Base-by-base conservation (phyloP, 2,888 invertebrate genomes). In the Drosophila austrosaltans region DNA sequence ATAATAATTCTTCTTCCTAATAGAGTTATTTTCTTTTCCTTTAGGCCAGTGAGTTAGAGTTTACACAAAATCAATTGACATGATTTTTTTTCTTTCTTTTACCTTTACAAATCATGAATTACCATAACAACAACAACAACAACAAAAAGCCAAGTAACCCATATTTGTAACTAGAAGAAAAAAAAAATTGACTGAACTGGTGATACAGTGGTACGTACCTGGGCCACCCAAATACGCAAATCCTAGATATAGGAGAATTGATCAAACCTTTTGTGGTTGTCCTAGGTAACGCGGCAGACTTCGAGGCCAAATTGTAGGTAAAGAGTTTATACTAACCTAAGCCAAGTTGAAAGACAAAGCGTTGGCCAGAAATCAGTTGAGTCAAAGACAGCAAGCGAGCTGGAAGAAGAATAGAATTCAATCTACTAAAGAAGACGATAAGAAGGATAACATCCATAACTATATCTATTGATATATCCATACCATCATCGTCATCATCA, bases 331-430 rank as follows among this genome's bases (percentile, higher is more conserved):
- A 82, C 85, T 86, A 86, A 86, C 85, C 85, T 86, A 86, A 83
- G 88, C 77, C 89, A 86, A 86, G 83, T 77, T 53, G 80, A 86
- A 88, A 86, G 75, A 10, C 66, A 56, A 76, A 76, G 87, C 79
- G 81, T 80, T 79, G 78, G 88, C 79, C 86, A 88, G 81, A 88
- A 88, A 86, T 83, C 85, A 86, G 88, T 86, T 83, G 67, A 78
- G 79, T 71, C 73, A 63, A 66, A 77, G 78, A 72, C 73, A 73
- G 76, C 88, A 61, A 72, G 78, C 69, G 74, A 64, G 83, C 71
- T 69, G 79, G 79, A 78, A 81, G 76, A 68, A 70, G 54, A 42
- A 32, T 53, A 1, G 16, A 44, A 36, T 1, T 30, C 30, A 1
- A 5, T 30, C 30, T 30, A 30, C 5, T 30, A 40, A 44, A 66